A percentile compares a stretch with the other conserved stretches of the same genome.
Evolutionary conservation across 1,140 invertebrate species (phyloP).

Genomic region (Drosophila grimshawi): DNA sequence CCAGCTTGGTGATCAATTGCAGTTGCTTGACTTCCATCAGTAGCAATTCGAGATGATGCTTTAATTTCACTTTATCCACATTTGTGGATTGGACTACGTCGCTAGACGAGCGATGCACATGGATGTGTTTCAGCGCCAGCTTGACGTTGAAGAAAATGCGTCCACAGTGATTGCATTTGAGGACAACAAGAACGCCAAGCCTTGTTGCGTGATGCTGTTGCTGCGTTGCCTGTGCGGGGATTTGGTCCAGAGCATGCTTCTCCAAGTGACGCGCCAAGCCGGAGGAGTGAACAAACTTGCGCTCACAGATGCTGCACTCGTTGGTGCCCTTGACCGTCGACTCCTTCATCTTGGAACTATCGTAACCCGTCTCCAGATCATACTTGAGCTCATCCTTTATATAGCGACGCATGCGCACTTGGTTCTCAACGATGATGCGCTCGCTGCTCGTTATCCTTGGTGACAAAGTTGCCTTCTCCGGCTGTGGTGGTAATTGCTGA

Average conservation of each 20-base stretch:
- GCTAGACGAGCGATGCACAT: constrained; percentile 31
- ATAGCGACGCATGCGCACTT: constrained; percentile 69
- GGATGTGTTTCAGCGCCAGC: constrained; percentile 55
- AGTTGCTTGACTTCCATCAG: constrained; percentile 26
- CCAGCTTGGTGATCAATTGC: not conserved
- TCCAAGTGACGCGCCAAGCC: constrained; percentile 82
- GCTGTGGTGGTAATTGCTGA: not conserved
- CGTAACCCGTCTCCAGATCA: constrained; percentile 50
- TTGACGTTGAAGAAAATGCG: constrained; percentile 64
- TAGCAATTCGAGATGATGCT: constrained; percentile 15
- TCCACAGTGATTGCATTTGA: constrained; percentile 71
- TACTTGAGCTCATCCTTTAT: constrained; percentile 78
- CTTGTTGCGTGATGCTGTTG: constrained; percentile 20
- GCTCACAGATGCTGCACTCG: constrained; percentile 79
- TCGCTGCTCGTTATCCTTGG: constrained; percentile 37
- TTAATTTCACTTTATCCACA: not conserved
- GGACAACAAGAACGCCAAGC: constrained; percentile 49
- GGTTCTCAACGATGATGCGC: constrained; percentile 68
- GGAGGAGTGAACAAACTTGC: constrained; percentile 80
- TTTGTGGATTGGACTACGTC: not conserved
- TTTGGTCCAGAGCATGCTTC: constrained; percentile 76
- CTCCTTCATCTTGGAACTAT: constrained; percentile 47
- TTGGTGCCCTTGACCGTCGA: constrained; percentile 47
- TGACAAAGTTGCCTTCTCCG: not conserved
- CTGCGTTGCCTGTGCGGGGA: constrained; percentile 44